phyloP scores from a whole-genome alignment of 2,113 vertebrate species.

The Rattus norvegicus region DNA sequence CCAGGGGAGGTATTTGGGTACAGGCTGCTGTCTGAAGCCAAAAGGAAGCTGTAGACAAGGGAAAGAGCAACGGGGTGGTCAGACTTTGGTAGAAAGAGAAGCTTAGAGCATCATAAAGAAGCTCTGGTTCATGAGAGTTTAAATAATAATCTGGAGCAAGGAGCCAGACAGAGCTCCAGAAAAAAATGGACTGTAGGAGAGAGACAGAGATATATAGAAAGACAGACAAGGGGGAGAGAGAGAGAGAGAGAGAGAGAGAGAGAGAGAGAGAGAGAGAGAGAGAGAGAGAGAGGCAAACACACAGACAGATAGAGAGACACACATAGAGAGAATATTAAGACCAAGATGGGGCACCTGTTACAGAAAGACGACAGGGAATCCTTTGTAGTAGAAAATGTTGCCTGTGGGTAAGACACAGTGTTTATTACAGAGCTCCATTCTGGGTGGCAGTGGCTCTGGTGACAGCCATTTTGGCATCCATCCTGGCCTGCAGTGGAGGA shows the following conservation, averaged over 20 bases:
- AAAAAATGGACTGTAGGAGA: neutral
- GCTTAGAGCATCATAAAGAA: neutral
- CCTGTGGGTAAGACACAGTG: neutral
- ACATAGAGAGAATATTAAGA: neutral
- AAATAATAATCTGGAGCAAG: neutral
- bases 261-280: rapidly evolving
- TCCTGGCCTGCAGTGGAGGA: neutral
- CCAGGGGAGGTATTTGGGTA: too few species aligned
- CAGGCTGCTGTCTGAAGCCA: neutral
- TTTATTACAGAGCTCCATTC: neutral
- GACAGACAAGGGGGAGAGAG: too few species aligned
- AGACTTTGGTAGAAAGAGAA: neutral
- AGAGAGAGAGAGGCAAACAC: too few species aligned
- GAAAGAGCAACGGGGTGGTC: neutral
- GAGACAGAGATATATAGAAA: neutral
- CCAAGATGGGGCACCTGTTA: neutral
- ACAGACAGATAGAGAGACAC: neutral
- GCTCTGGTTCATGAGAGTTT: neutral
- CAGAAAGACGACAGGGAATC: neutral
- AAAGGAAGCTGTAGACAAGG: neutral
- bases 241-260: neutral
- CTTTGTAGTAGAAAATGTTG: neutral
- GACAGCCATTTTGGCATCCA: neutral
- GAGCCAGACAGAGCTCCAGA: neutral
- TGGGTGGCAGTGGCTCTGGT: neutral